Evolutionary conservation across 2,797 vertebrate genomes (phyloP).

Genomic region (Gambelia wislizenii): DNA sequence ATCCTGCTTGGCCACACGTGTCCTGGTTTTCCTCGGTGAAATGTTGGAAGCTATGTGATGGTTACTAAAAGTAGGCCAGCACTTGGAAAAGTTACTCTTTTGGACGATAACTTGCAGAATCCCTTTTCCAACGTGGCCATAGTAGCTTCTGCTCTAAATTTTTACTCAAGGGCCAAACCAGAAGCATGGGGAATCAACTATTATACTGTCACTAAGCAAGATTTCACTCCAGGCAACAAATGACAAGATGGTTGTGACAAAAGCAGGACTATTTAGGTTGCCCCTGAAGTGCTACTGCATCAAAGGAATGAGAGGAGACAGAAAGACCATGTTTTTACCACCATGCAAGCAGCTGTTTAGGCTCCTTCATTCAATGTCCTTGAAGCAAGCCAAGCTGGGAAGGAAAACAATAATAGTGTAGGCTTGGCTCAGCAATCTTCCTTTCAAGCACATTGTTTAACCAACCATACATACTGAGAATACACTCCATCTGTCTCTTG

Average conservation of each 20-base stretch:
- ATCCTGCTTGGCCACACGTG: no score
- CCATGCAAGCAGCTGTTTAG: not conserved
- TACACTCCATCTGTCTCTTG: not conserved
- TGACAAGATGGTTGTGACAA: not conserved
- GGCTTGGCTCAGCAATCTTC: constrained; percentile 7
- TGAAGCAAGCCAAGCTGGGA: constrained; percentile 7
- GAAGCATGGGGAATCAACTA: not conserved
- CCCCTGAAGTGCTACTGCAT: not conserved
- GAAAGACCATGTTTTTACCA: not conserved
- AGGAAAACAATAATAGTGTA: constrained; percentile 17
- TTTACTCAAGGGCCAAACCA: not conserved
- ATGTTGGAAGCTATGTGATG: no score
- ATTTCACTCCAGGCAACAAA: not conserved
- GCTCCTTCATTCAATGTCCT: not conserved
- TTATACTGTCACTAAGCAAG: not conserved
- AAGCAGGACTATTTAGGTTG: not conserved
- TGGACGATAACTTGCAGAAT: no score
- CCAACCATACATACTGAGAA: not conserved
- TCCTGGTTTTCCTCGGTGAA: no score
- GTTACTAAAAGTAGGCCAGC: no score
- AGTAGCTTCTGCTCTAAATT: not conserved
- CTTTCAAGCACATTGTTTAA: constrained; percentile 22
- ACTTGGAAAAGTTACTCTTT: no score
- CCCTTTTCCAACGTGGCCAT: not conserved
- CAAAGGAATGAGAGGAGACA: not conserved